Base-by-base conservation (phyloP, 2,113 vertebrate species). In the Synodontis membranacea region DNA sequence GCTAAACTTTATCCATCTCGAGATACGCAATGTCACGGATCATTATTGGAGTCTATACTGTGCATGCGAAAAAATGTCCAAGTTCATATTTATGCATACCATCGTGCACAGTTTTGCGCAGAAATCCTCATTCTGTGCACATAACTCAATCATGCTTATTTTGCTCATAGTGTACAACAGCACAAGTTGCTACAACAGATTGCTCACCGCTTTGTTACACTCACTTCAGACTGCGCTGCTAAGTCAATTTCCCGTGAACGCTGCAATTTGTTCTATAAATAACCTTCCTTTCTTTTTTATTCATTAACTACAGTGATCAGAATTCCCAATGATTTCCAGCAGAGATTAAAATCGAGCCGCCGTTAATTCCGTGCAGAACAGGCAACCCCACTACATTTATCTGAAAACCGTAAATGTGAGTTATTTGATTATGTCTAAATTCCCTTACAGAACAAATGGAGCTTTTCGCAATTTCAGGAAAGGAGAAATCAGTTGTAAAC, bases 391-490 rank as follows among this genome's bases (percentile, higher is more conserved):
- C n/a, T 52, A 34, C 48, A 4, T 78, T 78, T 17, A 52, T 52
- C 48, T 52, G 14, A 80, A 56, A 39, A 11, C 8, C 31, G 44
- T 3, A 50, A 44, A 46, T 28, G 23, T 14, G n/a, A 34, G 31
- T 56, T 54, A 56, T 80, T 80, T 56, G 9, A 56, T 80, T 37
- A 80, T 11, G 76, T 37, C 31, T 79, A 79, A 50, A 78, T 78
- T 78, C n/a, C 46, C 75, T 78, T 78, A 50, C 46, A 56, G 75
- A n/a, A 52, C 28, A 78, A 52, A 79, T 52, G 17, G 75, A 76
- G 46, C 74, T 50, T 7, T 56, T 80, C 56, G 9, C 39, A 37
- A 56, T 80, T 80, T 80, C 34, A 56, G 34, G 31, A 39, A 80
- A 23, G 23, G 9, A 37, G 37, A 56, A 80, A 80, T 79, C 52